phyloP scores from a whole-genome alignment of 1,140 invertebrate genomes.

The Drosophila tsacasi region DNA sequence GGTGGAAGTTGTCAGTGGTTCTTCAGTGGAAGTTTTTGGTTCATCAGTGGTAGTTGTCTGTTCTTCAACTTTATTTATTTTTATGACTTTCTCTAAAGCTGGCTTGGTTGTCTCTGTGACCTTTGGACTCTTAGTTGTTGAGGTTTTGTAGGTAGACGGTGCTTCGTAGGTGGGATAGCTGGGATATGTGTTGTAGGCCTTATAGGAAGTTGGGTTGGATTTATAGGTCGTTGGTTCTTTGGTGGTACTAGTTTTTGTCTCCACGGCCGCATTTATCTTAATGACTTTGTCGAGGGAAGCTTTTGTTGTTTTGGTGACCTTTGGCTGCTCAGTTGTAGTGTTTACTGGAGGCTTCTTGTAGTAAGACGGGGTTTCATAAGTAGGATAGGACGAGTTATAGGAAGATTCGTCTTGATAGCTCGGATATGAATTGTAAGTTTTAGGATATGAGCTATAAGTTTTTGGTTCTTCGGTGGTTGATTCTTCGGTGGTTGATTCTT shows the following conservation, averaged over 20 bases:
- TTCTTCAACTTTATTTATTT: slow-evolving; percentile 2
- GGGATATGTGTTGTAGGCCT: not conserved
- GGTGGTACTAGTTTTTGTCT: not conserved
- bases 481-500: not conserved
- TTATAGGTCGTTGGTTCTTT: not conserved
- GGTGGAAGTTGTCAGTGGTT: not conserved
- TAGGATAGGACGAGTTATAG: not conserved
- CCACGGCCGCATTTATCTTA: slow-evolving; percentile 7
- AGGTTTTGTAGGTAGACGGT: not conserved
- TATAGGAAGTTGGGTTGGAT: not conserved
- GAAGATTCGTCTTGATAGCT: not conserved
- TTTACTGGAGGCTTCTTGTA: not conserved
- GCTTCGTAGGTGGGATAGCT: not conserved
- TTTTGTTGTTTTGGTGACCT: not conserved
- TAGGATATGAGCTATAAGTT: slow-evolving; percentile 4
- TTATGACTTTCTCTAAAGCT: not conserved
- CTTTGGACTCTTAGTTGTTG: not conserved
- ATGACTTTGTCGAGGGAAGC: not conserved
- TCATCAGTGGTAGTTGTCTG: too few relatives aligned
- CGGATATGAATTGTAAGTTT: not conserved
- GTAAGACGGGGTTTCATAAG: not conserved
- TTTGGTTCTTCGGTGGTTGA: not conserved
- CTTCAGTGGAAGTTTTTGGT: too few relatives aligned
- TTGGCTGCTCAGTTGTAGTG: not conserved
- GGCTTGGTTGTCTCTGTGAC: not conserved